Conservation (phyloP, 2,113 vertebrate species). For the Bos indicus region DNA sequence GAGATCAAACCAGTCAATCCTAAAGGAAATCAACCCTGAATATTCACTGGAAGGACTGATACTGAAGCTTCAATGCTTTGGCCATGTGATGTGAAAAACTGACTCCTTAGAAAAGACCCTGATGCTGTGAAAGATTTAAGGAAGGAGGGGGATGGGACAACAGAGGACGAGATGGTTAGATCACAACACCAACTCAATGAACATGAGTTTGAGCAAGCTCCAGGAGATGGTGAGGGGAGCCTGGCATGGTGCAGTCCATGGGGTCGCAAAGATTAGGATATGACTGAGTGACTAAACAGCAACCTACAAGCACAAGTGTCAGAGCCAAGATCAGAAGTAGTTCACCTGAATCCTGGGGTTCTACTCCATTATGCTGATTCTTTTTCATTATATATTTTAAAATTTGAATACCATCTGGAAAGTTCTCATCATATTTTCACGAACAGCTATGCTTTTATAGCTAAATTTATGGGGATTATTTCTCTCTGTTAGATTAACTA, state of each 20-base stretch:
- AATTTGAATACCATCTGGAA: background rate
- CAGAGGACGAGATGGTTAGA: background rate
- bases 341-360: background rate
- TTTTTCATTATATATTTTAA: background rate
- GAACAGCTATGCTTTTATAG: background rate
- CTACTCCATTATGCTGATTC: background rate
- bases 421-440: background rate
- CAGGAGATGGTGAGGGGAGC: background rate
- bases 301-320: background rate
- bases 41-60: background rate
- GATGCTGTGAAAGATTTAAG: background rate
- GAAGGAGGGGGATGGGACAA: background rate
- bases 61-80: background rate
- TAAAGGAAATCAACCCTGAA: background rate
- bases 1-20: background rate
- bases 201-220: background rate
- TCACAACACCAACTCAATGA: background rate
- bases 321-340: background rate
- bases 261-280: fast-evolving
- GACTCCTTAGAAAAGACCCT: background rate
- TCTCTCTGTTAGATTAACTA: background rate
- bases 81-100: background rate
- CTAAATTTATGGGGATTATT: background rate
- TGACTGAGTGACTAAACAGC: background rate
- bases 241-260: background rate